phyloP scores from a whole-genome alignment of 1,140 invertebrate species.

The Drosophila paulistorum region DNA sequence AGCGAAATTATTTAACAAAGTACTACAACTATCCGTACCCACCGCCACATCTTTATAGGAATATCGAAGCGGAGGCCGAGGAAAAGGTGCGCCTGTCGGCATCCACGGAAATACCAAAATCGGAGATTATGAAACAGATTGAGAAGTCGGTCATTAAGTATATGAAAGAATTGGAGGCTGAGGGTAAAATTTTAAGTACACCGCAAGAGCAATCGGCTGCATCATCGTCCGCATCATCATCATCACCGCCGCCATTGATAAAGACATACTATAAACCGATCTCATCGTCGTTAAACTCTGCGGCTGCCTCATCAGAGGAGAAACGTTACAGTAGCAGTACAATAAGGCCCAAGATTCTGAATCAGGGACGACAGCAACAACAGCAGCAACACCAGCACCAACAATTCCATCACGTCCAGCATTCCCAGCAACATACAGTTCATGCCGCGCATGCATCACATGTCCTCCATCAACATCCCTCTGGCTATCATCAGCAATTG shows the following conservation, averaged over 20 bases:
- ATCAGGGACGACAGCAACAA: constrained; percentile 16
- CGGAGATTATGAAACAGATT: constrained; percentile 82
- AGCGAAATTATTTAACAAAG: constrained; percentile 76
- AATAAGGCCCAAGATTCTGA: constrained; percentile 57
- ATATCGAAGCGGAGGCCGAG: constrained; percentile 59
- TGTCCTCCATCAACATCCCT: constrained; percentile 1
- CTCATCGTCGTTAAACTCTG: constrained; percentile 4
- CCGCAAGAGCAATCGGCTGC: constrained; percentile 49
- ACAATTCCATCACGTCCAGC: constrained; percentile 9
- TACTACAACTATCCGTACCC: constrained; percentile 55
- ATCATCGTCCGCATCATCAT: constrained; percentile 14
- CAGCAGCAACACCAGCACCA: constrained; percentile 18
- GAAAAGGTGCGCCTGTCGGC: constrained; percentile 73
- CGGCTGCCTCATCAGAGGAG: constrained; percentile 40
- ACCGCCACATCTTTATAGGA: constrained; percentile 40
- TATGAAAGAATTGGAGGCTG: constrained; percentile 80
- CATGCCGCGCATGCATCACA: constrained; percentile 10
- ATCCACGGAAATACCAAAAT: constrained; percentile 81
- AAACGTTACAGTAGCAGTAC: constrained; percentile 67
- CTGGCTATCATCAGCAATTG: neutral
- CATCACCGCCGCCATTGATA: constrained; percentile 40
- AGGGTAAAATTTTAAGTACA: constrained; percentile 76
- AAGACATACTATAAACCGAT: constrained; percentile 75
- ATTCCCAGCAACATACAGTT: constrained; percentile 16
- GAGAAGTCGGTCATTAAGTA: constrained; percentile 80